phyloP scores from a whole-genome alignment of 2,113 vertebrate genomes.

The Probosciger aterrimus region DNA sequence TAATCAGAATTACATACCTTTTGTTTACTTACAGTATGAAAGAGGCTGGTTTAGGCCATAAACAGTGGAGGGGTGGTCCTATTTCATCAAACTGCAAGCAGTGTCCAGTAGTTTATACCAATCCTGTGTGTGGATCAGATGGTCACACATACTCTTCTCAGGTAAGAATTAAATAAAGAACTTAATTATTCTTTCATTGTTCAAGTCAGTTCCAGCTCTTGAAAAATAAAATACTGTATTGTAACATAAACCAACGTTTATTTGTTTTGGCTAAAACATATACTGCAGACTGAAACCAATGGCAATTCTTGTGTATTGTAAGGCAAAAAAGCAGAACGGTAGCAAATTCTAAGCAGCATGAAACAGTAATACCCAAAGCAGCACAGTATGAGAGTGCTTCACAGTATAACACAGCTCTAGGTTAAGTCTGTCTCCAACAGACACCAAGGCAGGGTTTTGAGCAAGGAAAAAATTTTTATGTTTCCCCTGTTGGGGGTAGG shows the following conservation, averaged over 20 bases:
- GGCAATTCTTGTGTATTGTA: background rate
- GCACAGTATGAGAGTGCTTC: background rate
- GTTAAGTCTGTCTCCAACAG: background rate
- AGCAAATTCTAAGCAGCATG: background rate
- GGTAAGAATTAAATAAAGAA: constrained; percentile 71
- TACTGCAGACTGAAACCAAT: background rate
- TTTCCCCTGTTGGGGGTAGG: background rate
- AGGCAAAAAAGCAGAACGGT: background rate
- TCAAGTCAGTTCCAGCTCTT: background rate
- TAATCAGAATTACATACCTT: constrained; percentile 52
- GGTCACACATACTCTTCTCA: constrained; percentile 91
- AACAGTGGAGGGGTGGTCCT: constrained; percentile 76
- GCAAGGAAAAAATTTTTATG: background rate
- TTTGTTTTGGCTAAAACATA: background rate
- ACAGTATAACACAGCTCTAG: fast-evolving
- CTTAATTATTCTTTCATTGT: constrained; percentile 13
- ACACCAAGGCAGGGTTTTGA: background rate
- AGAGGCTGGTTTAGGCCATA: constrained; percentile 82
- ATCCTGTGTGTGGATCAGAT: constrained; percentile 91
- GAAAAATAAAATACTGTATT: background rate
- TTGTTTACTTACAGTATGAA: constrained; percentile 82
- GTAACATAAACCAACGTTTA: background rate
- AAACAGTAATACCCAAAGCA: background rate
- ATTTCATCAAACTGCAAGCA: constrained; percentile 83
- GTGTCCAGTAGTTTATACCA: constrained; percentile 85